A percentile compares a stretch with the other conserved stretches of the same genome.
Conservation (phyloP, 2,888 invertebrate genomes). For the Incurvaria masculella region DNA sequence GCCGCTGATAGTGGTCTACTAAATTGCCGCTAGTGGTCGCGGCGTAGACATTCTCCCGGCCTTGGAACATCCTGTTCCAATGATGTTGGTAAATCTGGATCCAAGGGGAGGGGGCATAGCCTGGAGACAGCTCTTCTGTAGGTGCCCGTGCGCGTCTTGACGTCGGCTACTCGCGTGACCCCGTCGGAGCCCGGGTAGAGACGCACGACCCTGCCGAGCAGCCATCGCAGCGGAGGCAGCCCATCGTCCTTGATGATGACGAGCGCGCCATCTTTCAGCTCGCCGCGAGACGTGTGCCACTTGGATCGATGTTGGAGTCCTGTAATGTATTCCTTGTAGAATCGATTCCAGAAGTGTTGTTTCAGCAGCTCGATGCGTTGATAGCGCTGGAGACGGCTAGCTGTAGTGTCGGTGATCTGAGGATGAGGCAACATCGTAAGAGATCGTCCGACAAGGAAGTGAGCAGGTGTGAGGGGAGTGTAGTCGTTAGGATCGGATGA, state of each 20-base stretch:
- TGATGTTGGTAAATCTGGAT: not conserved
- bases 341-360: conserved; percentile 13
- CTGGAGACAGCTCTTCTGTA: conserved; percentile 7
- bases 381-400: conserved; percentile 8
- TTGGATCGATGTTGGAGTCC: conserved; percentile 17
- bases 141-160: conserved; percentile 6
- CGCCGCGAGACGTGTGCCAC: conserved; percentile 10
- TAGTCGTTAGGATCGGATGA: conserved; percentile 9
- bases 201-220: conserved; percentile 10
- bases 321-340: conserved; percentile 13
- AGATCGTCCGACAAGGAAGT: conserved; percentile 14
- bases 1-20: too few species aligned
- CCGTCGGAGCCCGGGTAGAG: conserved; percentile 11
- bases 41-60: too few species aligned
- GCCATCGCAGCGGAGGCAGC: conserved; percentile 15
- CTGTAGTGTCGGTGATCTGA: conserved; percentile 7
- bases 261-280: conserved; percentile 1
- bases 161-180: conserved; percentile 12
- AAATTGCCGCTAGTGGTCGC: too few species aligned
- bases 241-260: conserved; percentile 13
- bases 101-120: conserved; percentile 5
- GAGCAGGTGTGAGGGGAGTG: conserved; percentile 9
- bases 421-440: conserved; percentile 12
- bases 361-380: conserved; percentile 9
- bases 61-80: too few species aligned